Evolutionary conservation across 2,113 vertebrate genomes (phyloP).

Genomic region (Atractosteus spatula): DNA sequence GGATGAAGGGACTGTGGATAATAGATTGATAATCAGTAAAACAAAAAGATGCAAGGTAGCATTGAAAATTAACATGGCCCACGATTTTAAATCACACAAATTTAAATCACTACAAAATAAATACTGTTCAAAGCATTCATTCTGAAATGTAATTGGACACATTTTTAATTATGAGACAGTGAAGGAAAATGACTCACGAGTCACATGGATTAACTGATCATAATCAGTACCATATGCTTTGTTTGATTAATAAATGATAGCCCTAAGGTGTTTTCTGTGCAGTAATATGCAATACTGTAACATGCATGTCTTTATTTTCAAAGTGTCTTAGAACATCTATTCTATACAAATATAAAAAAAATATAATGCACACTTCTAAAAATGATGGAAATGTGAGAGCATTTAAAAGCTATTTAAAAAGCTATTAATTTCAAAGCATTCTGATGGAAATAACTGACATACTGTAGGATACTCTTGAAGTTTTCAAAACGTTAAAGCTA

Average conservation of each 20-base stretch:
- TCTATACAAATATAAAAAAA: not conserved
- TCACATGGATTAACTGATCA: slow-evolving; percentile 21
- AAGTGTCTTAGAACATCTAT: not conserved
- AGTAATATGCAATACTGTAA: slow-evolving; percentile 21
- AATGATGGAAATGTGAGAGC: not conserved
- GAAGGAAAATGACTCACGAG: slow-evolving; percentile 40
- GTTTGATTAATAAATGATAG: not conserved
- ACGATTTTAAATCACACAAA: no score
- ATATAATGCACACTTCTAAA: not conserved
- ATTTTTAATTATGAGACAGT: slow-evolving; percentile 35
- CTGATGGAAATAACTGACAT: not conserved
- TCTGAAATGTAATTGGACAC: slow-evolving; percentile 19
- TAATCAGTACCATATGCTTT: slow-evolving; percentile 24
- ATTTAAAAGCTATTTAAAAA: not conserved
- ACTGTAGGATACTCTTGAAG: no score
- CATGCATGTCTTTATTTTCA: slow-evolving; percentile 35
- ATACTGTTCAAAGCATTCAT: slow-evolving; percentile 32
- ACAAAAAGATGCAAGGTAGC: no score
- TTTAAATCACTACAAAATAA: slow-evolving; percentile 29
- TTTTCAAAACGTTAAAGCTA: no score
- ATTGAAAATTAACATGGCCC: no score
- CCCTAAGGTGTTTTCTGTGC: not conserved
- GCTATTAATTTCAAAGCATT: no score
- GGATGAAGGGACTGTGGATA: no score
- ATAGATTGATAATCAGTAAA: no score